Evolutionary conservation across 2,888 invertebrate genomes (phyloP), one percentile per base, ranked within the genome.

Genomic region (Dexiosoma caninum): DNA sequence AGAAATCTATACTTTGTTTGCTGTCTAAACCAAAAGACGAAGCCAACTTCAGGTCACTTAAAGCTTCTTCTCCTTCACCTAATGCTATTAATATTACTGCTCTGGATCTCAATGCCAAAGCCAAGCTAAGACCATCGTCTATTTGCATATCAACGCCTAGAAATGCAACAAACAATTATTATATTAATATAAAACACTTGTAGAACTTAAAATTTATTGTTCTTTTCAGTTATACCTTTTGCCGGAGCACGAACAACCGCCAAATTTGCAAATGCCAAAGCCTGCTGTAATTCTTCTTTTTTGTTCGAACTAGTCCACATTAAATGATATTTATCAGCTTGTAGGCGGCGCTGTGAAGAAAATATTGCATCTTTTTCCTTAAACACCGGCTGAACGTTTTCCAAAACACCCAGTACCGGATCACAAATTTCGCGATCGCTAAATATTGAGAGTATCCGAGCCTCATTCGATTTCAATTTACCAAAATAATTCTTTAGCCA

Each of bases 221-320:
- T n/a, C n/a, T n/a, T n/a, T n/a, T n/a, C n/a, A n/a, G n/a, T n/a
- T 78, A 78, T 86, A 94, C 94, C 93, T 84, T 92, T 92, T 83
- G 91, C 89, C 0, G 95, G 95, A 0, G 95, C 94, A 78, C 94
- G 91, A 30, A 95, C 91, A 6, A 96, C 93, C 12, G 95, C 94
- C 87, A 95, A 94, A 87, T 94, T 94, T 76, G 93, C 93, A 1
- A 94, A 89, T 0, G 92, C 89, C 19, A 95, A 88, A 0, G 95
- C 94, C 85, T 91, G 92, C 67, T 91, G 87, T 2, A 91, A 86
- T 62, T 94, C 91, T 1, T 92, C 92, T 2, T 64, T 77, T 1
- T 77, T 77, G 30, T 69, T 64, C 6, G 81, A 77, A 42, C 57
- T 59, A 4, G 81, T 69, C 77, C 77, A 81, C 1, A 91, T 89